Percentiles rank a stretch among this genome's conserved stretches.
These are phyloP conservation scores for Saccostrea glomerata DNA, from an alignment of 1,140 invertebrate genomes.

Conservation along the genomic window DNA sequence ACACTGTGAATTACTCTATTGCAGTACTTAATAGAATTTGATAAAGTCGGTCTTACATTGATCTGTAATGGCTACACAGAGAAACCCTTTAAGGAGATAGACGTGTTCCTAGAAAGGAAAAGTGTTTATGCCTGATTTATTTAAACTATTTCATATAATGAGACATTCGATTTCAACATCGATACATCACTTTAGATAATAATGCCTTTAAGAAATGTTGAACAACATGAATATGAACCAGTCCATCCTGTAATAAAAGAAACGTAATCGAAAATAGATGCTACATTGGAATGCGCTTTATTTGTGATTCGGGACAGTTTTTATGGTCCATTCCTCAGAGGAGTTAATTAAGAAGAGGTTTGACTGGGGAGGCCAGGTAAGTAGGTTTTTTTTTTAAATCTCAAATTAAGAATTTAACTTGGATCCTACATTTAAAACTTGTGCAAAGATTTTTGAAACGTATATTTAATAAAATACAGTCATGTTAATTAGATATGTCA, in stretches of 20 bases:
- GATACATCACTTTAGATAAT: neutral
- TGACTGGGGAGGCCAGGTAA: neutral
- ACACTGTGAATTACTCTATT: neutral
- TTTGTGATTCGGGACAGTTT: neutral
- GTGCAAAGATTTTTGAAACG: too few species aligned
- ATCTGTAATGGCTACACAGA: neutral
- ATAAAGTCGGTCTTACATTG: too few species aligned
- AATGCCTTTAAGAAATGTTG: conserved; percentile 1
- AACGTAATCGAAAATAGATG: neutral
- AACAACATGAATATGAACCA: conserved; percentile 10
- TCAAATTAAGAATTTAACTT: too few species aligned
- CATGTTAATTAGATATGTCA: too few species aligned
- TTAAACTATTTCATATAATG: neutral
- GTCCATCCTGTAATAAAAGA: conserved; percentile 1
- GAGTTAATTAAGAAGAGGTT: neutral
- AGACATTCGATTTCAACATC: conserved; percentile 2
- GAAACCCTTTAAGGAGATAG: neutral
- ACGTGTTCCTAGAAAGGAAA: neutral
- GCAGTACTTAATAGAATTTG: neutral
- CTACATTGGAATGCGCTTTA: neutral
- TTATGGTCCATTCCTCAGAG: neutral
- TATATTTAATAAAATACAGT: too few species aligned
- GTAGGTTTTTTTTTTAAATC: neutral
- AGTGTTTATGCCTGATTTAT: neutral
- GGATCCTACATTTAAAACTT: too few species aligned